Conservation (phyloP, 1,140 invertebrate genomes). For the Daktulosphaira vitifoliae region DNA sequence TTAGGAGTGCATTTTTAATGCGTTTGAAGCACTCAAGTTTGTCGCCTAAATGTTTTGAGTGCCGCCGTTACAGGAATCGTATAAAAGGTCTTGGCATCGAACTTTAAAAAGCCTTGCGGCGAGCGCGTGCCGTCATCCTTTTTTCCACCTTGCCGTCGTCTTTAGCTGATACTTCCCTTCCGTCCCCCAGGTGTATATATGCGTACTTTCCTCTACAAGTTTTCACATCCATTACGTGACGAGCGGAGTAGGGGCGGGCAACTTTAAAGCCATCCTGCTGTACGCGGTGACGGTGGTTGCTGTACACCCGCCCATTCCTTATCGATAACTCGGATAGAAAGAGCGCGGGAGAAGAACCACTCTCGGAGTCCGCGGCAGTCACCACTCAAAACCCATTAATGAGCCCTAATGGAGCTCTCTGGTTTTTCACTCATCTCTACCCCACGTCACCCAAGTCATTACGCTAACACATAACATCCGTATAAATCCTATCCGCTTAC, state of each 20-base stretch:
- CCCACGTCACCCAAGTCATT: not conserved
- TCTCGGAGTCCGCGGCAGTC: conserved; percentile 24
- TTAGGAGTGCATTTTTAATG: not conserved
- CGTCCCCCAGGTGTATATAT: conserved; percentile 16
- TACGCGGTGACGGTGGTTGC: not conserved
- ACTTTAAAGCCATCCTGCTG: conserved; percentile 27
- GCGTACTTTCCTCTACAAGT: conserved; percentile 20
- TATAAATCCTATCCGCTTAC: conserved; percentile 33
- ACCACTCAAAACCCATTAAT: conserved; percentile 33
- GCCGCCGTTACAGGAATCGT: not conserved
- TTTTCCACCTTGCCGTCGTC: too few species aligned
- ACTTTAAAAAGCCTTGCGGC: conserved; percentile 15
- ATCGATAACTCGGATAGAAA: not conserved
- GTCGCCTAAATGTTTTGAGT: conserved; percentile 13
- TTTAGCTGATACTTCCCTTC: not conserved
- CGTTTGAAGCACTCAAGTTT: not conserved
- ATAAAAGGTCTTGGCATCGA: not conserved
- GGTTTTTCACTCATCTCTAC: conserved; percentile 28
- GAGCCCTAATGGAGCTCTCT: conserved; percentile 32
- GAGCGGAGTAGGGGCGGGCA: not conserved
- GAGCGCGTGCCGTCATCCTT: conserved; percentile 7
- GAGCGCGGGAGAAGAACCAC: conserved; percentile 8
- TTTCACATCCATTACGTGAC: conserved; percentile 24
- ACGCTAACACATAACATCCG: not conserved
- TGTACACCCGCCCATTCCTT: not conserved